Base-by-base conservation (phyloP, 2,888 invertebrate genomes). In the Agrochola macilenta region DNA sequence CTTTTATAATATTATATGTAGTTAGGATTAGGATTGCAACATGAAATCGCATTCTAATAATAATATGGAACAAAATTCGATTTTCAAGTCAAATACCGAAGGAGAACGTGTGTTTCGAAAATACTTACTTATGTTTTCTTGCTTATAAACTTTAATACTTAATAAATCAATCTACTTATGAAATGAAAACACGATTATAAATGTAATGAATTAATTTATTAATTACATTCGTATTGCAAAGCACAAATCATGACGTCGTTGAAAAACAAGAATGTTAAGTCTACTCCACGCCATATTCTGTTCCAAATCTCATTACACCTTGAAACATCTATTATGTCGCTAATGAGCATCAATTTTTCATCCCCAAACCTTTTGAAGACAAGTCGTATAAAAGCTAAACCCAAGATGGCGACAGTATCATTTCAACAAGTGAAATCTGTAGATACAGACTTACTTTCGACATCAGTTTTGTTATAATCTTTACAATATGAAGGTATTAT, bases 261-360 rank as follows among this genome's bases (percentile, higher is more conserved):
- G 12, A 57, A 46, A 54, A 46, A n/a, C 1, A 52, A 8, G 9
- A 7, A 23, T 58, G 26, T 14, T 17, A 76, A 52, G 49, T 64
- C 90, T 39, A 64, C 93, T 94, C 95, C 81, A 94, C 76, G 11
- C 74, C 64, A 75, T 73, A 79, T 81, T 77, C 68, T 92, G 90
- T 88, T 60, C 90, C 70, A 75, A 85, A 87, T 85, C 87, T 88
- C 82, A 84, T 74, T 76, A 88, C 90, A 92, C 95, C 95, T 96
- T 96, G 95, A 94, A 92, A 93, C 91, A 81, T 93, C 93, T 92
- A 91, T 94, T 95, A 91, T 95, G 84, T 88, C 61, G 65, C 84
- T 95, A 95, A 96, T 95, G 94, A 93, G 88, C 43, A 63, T 68
- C 87, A 85, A 96, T 96, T 92, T 94, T 93, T 96, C 95, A 95